Base-by-base conservation (phyloP, 2,113 vertebrate species). In the Nothobranchius kuhntae region DNA sequence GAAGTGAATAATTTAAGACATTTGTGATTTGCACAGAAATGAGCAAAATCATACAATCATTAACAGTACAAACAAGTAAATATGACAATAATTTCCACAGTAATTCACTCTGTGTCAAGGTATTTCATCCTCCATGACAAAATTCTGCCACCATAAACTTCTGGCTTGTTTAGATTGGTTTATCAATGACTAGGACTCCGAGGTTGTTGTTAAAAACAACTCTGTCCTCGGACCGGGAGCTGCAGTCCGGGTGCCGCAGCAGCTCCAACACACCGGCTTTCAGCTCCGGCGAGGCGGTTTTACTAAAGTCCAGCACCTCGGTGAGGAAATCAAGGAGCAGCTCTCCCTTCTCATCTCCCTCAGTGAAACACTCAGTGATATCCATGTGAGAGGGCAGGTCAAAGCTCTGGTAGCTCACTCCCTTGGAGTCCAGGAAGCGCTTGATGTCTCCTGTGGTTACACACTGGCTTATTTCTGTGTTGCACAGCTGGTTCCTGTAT, bases 261-360 rank as follows among this genome's bases (percentile, higher is more conserved):
- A 95, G 82, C 71, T 93, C 86, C 47, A 94, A 17, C 38, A 99
- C 69, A 46, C 93, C 91, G 3, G 4, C 73, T 81, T 86, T 97
- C 12, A 99, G 88, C 59, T 94, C 91, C 24, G 91, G 86, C 13
- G 95, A 86, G 46, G 95, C 95, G 3, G 83, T 93, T 77, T 87
- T 90, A 63, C 75, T 94, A 81, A 99, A 98, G 17, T 95, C 77
- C 42, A 67, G 63, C 8, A 93, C 93, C 89, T 96, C 93, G 0
- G 96, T 98, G 78, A 98, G 91, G 84, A 98, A 98, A 81, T 99
- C 97, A 59, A 95, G 88, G 77, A 99, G 84, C 26, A 97, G 77
- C 36, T 96, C 95, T 65, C 96, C 96, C 6, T 92, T 92, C 79
- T 89, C 84, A 56, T 94, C 90, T 1, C 95, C 95, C 38, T 94